These are phyloP conservation scores for Microplitis manilae DNA, from an alignment of 2,888 invertebrate genomes.

Conservation along the genomic window DNA sequence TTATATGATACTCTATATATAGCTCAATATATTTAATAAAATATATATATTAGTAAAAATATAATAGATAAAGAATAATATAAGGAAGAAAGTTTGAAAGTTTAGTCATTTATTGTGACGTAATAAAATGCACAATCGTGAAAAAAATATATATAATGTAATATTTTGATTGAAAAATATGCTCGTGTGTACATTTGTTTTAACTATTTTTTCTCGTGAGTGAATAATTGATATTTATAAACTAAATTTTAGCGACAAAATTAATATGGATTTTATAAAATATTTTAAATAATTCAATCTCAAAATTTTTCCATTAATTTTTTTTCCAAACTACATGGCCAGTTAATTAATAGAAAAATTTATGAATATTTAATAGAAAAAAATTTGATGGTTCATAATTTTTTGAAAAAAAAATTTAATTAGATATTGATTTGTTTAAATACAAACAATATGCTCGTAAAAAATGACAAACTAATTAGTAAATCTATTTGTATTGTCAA, in stretches of 20 bases:
- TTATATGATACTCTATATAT: neutral
- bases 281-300: too few species aligned
- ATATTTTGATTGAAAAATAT: neutral
- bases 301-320: too few species aligned
- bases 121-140: neutral
- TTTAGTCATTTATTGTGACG: neutral
- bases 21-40: neutral
- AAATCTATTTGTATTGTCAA: constrained; percentile 48
- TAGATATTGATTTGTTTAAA: neutral
- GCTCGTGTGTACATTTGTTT: neutral
- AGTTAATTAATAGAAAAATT: too few species aligned
- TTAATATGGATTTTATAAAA: too few species aligned
- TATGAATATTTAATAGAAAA: too few species aligned
- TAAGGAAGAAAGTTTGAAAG: neutral
- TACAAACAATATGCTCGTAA: constrained; percentile 42
- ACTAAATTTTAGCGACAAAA: neutral
- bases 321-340: too few species aligned
- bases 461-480: constrained; percentile 42
- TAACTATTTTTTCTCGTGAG: neutral
- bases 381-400: too few species aligned
- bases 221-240: neutral
- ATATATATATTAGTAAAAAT: neutral
- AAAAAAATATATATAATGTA: neutral
- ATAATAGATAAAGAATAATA: neutral
- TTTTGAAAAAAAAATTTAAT: too few species aligned